These are phyloP conservation scores for Alloplasta piceator DNA, from an alignment of 2,888 invertebrate genomes.

Conservation along the genomic window DNA sequence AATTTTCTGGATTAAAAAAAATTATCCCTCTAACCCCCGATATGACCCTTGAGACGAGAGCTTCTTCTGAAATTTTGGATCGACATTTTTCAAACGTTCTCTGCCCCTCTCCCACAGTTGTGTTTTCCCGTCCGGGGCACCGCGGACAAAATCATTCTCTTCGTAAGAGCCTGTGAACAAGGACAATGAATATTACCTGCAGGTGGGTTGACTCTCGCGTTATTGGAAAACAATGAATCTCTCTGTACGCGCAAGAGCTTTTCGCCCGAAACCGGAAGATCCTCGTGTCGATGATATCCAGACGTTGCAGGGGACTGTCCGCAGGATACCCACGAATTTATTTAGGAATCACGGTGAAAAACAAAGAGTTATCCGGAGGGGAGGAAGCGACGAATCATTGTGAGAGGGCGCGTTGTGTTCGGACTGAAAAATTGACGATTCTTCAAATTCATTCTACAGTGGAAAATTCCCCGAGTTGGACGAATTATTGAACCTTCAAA, in stretches of 20 bases:
- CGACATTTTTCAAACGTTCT: background rate
- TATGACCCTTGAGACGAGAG: background rate
- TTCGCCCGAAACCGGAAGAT: conserved; percentile 29
- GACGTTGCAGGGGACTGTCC: conserved; percentile 14
- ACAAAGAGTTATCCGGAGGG: too few relatives aligned
- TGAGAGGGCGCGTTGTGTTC: too few relatives aligned
- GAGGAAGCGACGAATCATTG: too few relatives aligned
- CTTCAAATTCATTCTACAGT: too few relatives aligned
- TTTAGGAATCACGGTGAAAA: conserved; percentile 17
- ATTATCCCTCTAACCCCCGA: too few relatives aligned
- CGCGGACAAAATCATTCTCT: conserved; percentile 4
- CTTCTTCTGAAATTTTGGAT: background rate
- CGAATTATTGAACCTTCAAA: too few relatives aligned
- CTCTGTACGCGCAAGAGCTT: conserved; percentile 41
- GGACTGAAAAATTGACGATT: too few relatives aligned
- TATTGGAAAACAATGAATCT: conserved; percentile 76
- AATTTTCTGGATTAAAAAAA: too few relatives aligned
- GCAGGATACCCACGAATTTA: conserved; percentile 38
- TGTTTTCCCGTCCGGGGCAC: background rate
- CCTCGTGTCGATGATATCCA: conserved; percentile 36
- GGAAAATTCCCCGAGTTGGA: too few relatives aligned
- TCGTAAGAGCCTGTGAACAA: conserved; percentile 1
- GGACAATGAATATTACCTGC: conserved; percentile 60
- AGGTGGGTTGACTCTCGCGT: conserved; percentile 68
- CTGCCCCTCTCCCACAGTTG: conserved; percentile 2